These are phyloP conservation scores for Prionace glauca DNA, from an alignment of 2,797 vertebrate species.

Conservation along the genomic window DNA sequence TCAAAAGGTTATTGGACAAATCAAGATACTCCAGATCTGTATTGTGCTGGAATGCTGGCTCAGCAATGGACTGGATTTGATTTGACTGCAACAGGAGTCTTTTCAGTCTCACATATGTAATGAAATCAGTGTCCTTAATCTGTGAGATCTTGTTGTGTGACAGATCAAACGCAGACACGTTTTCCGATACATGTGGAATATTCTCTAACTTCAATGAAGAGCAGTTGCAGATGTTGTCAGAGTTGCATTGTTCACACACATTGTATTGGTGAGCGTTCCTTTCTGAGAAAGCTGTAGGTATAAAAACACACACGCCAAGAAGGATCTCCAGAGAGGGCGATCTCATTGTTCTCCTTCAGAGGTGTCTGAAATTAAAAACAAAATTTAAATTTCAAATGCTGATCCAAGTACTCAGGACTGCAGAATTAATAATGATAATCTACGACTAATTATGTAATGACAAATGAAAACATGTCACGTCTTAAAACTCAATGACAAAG, in stretches of 20 bases:
- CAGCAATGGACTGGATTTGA: constrained; percentile 52
- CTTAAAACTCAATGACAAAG: neutral
- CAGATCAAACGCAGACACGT: constrained; percentile 51
- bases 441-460: neutral
- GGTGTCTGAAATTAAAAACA: neutral
- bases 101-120: constrained; percentile 50
- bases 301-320: constrained; percentile 37
- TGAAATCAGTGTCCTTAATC: constrained; percentile 52
- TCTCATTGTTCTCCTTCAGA: constrained; percentile 42
- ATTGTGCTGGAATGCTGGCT: constrained; percentile 53
- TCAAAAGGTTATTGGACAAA: constrained; percentile 61
- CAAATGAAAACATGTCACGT: neutral
- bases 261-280: constrained; percentile 25
- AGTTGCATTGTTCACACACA: constrained; percentile 48
- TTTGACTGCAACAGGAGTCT: constrained; percentile 55
- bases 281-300: constrained; percentile 39
- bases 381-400: neutral
- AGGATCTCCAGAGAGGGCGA: constrained; percentile 38
- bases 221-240: constrained; percentile 54
- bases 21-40: constrained; percentile 57
- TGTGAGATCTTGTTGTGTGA: constrained; percentile 57
- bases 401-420: neutral
- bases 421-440: neutral
- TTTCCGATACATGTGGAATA: constrained; percentile 51
- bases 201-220: constrained; percentile 47